phyloP scores from a whole-genome alignment of 1,140 invertebrate species.

The Neuroterus valhalla region DNA sequence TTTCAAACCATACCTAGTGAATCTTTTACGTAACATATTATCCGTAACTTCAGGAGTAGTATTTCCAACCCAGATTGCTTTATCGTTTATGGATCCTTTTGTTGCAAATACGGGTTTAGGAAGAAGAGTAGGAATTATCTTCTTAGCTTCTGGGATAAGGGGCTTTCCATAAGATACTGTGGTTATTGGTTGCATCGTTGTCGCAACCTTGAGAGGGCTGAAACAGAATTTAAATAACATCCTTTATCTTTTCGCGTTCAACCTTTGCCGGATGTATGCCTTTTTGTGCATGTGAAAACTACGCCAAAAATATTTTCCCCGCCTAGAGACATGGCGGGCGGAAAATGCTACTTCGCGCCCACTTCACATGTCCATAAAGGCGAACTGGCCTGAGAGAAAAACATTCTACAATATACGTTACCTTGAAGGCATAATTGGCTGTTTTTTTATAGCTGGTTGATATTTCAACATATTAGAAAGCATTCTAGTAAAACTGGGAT shows the following conservation, averaged over 20 bases:
- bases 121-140: neutral
- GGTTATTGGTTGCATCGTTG: neutral
- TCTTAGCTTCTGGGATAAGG: conserved; percentile 10
- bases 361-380: too few relatives aligned
- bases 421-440: neutral
- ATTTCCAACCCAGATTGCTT: conserved; percentile 39
- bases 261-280: too few relatives aligned
- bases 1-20: conserved; percentile 36
- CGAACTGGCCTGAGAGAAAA: too few relatives aligned
- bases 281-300: too few relatives aligned
- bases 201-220: too few relatives aligned
- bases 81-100: conserved; percentile 22
- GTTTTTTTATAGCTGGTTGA: conserved; percentile 12
- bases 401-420: conserved; percentile 17
- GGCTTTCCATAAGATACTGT: neutral
- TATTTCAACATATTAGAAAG: neutral
- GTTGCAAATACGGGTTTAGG: neutral
- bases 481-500: neutral
- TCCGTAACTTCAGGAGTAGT: conserved; percentile 35
- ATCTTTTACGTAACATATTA: conserved; percentile 35
- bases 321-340: too few relatives aligned
- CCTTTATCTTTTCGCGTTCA: too few relatives aligned
- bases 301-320: too few relatives aligned
- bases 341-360: too few relatives aligned
- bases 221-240: neutral